A percentile compares a stretch with the other conserved stretches of the same genome.
phyloP scores from a whole-genome alignment of 1,140 invertebrate genomes.

The Zelostemma sp. region DNA sequence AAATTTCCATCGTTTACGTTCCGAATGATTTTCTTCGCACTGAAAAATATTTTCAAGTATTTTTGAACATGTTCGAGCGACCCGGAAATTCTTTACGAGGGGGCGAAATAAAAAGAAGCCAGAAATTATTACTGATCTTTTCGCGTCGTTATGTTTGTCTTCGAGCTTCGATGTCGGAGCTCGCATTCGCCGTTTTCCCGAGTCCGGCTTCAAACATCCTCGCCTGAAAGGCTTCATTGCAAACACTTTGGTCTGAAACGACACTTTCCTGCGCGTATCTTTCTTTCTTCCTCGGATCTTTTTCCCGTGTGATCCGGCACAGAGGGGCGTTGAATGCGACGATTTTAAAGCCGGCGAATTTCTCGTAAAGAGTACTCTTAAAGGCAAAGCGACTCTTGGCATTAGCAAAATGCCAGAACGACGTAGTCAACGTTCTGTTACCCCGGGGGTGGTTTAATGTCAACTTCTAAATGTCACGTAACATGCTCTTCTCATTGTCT shows the following conservation, averaged over 20 bases:
- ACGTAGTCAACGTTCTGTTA: constrained; percentile 45
- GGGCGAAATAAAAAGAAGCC: too few species aligned
- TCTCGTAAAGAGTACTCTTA: constrained; percentile 60
- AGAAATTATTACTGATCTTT: too few species aligned
- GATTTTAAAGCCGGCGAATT: constrained; percentile 53
- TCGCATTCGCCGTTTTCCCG: constrained; percentile 39
- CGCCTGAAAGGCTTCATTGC: constrained; percentile 27
- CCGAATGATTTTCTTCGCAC: neutral
- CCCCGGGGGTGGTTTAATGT: constrained; percentile 57
- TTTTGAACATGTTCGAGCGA: too few species aligned
- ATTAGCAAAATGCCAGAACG: constrained; percentile 64
- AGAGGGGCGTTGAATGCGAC: constrained; percentile 35
- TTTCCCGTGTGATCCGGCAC: constrained; percentile 21
- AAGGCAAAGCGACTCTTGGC: constrained; percentile 53
- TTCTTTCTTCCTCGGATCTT: constrained; percentile 39
- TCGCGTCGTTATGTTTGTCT: too few species aligned
- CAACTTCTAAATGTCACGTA: constrained; percentile 67
- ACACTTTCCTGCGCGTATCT: constrained; percentile 36
- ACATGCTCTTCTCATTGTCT: constrained; percentile 58
- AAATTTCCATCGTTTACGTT: neutral
- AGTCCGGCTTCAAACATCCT: constrained; percentile 33
- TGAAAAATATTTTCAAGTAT: too few species aligned
- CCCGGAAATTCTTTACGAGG: too few species aligned
- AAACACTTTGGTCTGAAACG: constrained; percentile 31
- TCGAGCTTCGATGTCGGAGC: constrained; percentile 29